phyloP scores from a whole-genome alignment of 2,888 invertebrate species.

The Andrena fulva region DNA sequence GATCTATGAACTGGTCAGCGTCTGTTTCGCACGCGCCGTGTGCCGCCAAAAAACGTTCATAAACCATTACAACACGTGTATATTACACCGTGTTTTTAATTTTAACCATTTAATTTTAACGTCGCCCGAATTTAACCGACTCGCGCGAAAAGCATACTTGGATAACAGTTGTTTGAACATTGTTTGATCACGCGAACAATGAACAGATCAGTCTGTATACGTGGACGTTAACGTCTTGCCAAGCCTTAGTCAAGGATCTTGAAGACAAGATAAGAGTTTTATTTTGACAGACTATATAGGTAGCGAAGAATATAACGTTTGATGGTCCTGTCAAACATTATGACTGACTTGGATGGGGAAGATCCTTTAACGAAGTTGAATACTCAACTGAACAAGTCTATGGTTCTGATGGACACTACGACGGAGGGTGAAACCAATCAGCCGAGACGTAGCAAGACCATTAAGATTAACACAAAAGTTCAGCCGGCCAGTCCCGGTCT shows the following conservation, averaged over 20 bases:
- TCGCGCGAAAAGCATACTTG: background rate
- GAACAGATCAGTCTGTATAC: background rate
- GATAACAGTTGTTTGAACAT: background rate
- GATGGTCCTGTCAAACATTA: constrained; percentile 16
- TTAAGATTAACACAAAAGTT: constrained; percentile 63
- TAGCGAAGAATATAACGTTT: background rate
- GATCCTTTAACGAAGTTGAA: constrained; percentile 73
- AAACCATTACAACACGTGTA: background rate
- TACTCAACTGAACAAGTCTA: constrained; percentile 75
- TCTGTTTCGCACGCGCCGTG: background rate
- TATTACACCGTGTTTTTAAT: background rate
- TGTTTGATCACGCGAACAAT: background rate
- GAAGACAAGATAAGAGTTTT: background rate
- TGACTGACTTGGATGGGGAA: constrained; percentile 52
- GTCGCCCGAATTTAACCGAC: background rate
- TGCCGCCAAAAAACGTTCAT: background rate
- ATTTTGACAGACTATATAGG: background rate
- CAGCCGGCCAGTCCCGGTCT: constrained; percentile 11
- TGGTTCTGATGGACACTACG: constrained; percentile 71
- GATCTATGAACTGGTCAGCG: background rate
- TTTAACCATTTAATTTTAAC: background rate
- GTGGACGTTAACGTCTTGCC: background rate
- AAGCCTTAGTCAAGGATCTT: background rate
- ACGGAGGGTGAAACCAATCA: constrained; percentile 24
- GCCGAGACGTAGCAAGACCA: constrained; percentile 51